Base-by-base conservation (phyloP, 2,113 vertebrate genomes). In the Phaetusa simplex region DNA sequence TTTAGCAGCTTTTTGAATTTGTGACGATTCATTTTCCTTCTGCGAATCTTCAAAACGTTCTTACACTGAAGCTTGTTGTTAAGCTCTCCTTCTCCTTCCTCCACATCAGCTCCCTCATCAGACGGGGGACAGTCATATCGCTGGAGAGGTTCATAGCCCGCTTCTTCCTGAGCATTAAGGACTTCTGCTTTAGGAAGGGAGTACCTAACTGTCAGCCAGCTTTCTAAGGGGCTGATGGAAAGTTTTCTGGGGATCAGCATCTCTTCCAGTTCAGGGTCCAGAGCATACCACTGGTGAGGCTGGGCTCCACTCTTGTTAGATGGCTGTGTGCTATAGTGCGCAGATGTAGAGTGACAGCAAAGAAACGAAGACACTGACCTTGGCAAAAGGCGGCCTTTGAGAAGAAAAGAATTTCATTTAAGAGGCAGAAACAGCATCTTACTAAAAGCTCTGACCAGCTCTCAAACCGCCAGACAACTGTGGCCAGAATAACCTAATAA, bases 11-110 rank as follows among this genome's bases (percentile, higher is more conserved):
- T 99, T 85, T 95, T 99, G 97, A 98, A 99, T 90, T 99, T 99
- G 96, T 99, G 99, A 18, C 96, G 97, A 95, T 99, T 99, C 98
- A 99, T 99, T 38, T 99, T 99, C 80, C 99, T 98, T 36, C 99
- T 98, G 34, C 99, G 98, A 85, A 99, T 99, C 98, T 99, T 94
- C 73, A 99, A 85, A 5, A 99, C 98, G 0, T 99, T 99, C 95
- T 98, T 99, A 90, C 99, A 99, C 3, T 65, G 55, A 8, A 96
- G 49, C 0, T 0, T 14, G 7, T 23, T 82, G 2, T 61, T 78
- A 1, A 15, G 55, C 5, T 80, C 21, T 1, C 26, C 81, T 14
- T 90, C 97, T 55, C 96, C 97, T 3, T 97, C 96, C 3, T 95
- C 97, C 66, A 96, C 97, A 14, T 87, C 64, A 20, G 92, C 81